Evolutionary conservation across 2,797 vertebrate species (phyloP).

Genomic region (Percopsis omiscomaycus): DNA sequence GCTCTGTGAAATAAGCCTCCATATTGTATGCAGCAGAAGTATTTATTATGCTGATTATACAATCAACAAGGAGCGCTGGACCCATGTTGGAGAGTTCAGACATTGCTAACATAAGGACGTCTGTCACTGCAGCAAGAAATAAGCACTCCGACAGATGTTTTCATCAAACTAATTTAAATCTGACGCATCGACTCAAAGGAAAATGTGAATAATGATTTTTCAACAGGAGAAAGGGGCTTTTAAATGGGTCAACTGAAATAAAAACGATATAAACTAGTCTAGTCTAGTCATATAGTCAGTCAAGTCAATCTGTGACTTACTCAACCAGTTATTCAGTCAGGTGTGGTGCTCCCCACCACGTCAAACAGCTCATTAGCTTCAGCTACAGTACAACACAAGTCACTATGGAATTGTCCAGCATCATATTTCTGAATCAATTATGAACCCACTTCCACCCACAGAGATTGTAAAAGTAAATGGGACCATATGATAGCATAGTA

Average conservation of each 20-base stretch:
- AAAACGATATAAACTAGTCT: conserved; percentile 1
- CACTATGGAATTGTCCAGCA: conserved; percentile 56
- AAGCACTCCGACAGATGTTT: conserved; percentile 73
- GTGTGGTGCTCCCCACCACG: conserved; percentile 31
- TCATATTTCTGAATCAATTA: conserved; percentile 46
- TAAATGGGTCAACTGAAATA: conserved; percentile 25
- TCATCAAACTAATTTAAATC: conserved; percentile 71
- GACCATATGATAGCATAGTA: conserved; percentile 25
- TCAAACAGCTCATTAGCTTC: conserved; percentile 73
- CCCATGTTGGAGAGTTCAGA: conserved; percentile 61
- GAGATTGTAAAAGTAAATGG: no score
- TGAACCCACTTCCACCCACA: conserved; percentile 10
- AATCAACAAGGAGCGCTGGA: conserved; percentile 66
- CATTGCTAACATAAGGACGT: conserved; percentile 63
- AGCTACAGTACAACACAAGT: conserved; percentile 53
- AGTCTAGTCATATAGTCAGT: no score
- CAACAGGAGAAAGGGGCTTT: conserved; percentile 33
- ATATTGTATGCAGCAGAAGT: conserved; percentile 58
- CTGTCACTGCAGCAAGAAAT: conserved; percentile 66
- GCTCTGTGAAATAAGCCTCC: conserved; percentile 59
- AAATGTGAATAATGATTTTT: conserved; percentile 57
- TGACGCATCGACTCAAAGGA: conserved; percentile 56
- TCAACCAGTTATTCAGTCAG: background rate
- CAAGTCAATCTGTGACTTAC: no score
- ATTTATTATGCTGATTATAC: conserved; percentile 78